phyloP scores from a whole-genome alignment of 2,797 vertebrate genomes.

The Platalea minor region DNA sequence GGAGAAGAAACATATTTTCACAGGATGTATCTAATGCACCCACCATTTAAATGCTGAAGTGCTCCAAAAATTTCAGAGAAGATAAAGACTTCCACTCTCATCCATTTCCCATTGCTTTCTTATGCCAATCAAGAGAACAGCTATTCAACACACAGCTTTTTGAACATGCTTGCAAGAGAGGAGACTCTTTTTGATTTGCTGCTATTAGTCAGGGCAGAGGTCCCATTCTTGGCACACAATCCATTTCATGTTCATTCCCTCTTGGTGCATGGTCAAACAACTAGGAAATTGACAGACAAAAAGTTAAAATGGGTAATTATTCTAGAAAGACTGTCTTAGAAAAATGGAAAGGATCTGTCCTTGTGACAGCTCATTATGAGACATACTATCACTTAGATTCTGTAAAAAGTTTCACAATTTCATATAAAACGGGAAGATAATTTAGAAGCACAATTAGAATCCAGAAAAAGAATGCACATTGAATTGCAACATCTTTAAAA shows the following conservation, averaged over 20 bases:
- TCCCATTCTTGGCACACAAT: neutral
- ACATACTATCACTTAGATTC: neutral
- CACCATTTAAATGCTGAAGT: neutral
- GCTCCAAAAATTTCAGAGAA: neutral
- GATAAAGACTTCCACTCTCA: neutral
- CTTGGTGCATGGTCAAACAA: neutral
- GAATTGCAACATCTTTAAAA: constrained; percentile 34
- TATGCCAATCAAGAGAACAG: neutral
- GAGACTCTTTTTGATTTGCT: neutral
- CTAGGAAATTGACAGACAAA: neutral
- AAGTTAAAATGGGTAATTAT: neutral
- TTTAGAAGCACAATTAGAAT: constrained; percentile 19
- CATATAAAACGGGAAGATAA: neutral
- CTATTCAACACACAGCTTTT: neutral
- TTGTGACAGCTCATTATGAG: neutral
- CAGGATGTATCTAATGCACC: neutral
- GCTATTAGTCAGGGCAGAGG: neutral
- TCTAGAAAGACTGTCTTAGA: neutral
- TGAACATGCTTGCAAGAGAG: neutral
- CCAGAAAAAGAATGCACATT: constrained; percentile 26
- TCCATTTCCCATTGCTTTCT: neutral
- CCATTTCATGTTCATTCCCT: neutral
- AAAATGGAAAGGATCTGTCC: neutral
- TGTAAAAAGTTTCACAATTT: constrained; percentile 6
- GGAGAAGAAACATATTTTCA: neutral